A percentile compares a stretch with the other conserved stretches of the same genome.
These are phyloP conservation scores for Drosophila asahinai DNA, from an alignment of 1,140 invertebrate species.

Conservation along the genomic window DNA sequence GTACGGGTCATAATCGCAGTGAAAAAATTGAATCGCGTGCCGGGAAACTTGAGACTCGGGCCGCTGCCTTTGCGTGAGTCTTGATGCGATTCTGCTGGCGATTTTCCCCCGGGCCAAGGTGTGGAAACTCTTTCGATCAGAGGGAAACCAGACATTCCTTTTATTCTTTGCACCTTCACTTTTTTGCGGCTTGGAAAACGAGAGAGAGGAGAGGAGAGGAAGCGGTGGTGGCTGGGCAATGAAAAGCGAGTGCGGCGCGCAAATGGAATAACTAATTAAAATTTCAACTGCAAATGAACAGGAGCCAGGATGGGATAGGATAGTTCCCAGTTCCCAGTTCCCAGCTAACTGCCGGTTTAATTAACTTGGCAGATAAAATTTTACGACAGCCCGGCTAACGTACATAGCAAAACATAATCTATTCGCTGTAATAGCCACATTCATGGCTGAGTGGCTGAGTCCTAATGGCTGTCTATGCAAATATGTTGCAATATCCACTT, in stretches of 20 bases:
- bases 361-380: constrained; percentile 81
- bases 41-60: constrained; percentile 53
- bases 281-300: constrained; percentile 76
- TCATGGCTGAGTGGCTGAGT: constrained; percentile 37
- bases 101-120: constrained; percentile 34
- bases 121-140: constrained; percentile 40
- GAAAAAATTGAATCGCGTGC: constrained; percentile 57
- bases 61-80: constrained; percentile 43
- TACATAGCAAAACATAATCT: constrained; percentile 71
- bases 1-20: constrained; percentile 72
- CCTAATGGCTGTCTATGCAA: constrained; percentile 78
- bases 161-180: constrained; percentile 12
- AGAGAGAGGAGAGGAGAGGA: background rate
- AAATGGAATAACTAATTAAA: constrained; percentile 83
- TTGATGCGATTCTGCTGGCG: constrained; percentile 17
- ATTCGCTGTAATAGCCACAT: constrained; percentile 59
- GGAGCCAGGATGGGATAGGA: constrained; percentile 32
- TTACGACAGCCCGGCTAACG: constrained; percentile 54
- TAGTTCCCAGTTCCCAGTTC: constrained; percentile 23
- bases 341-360: constrained; percentile 56
- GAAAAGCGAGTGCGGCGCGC: constrained; percentile 48
- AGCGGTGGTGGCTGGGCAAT: constrained; percentile 19
- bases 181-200: constrained; percentile 9
- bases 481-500: constrained; percentile 73
- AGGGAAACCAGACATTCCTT: constrained; percentile 25